Conservation (phyloP, 2,113 vertebrate species). For the Bufo bufo region DNA sequence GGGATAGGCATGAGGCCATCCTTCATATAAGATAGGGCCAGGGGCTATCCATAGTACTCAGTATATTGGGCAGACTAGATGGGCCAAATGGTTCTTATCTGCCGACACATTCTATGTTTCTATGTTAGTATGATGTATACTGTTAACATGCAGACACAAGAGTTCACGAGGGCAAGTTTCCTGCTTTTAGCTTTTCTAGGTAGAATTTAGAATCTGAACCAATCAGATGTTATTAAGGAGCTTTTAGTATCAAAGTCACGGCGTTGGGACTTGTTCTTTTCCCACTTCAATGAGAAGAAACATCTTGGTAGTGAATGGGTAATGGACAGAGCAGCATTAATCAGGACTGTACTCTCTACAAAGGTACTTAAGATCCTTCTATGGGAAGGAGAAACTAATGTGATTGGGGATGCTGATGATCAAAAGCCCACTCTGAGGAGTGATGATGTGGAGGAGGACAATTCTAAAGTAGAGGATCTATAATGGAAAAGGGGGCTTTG, state of each 20-base stretch:
- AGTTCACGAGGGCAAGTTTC: constrained; percentile 49
- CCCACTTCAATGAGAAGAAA: constrained; percentile 56
- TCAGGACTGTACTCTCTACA: constrained; percentile 52
- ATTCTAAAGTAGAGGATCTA: constrained; percentile 40
- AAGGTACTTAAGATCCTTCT: constrained; percentile 57
- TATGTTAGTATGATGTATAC: constrained; percentile 15
- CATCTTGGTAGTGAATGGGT: constrained; percentile 55
- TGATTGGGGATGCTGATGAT: constrained; percentile 56
- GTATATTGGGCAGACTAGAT: too few species aligned
- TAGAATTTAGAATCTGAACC: constrained; percentile 44
- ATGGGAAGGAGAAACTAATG: constrained; percentile 56
- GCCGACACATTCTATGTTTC: too few species aligned
- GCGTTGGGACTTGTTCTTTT: constrained; percentile 57
- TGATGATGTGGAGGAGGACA: constrained; percentile 48
- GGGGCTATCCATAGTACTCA: too few species aligned
- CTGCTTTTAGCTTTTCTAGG: constrained; percentile 51
- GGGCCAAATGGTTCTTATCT: too few species aligned
- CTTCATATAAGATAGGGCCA: too few species aligned
- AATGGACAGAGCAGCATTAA: constrained; percentile 54
- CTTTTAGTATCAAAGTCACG: constrained; percentile 58
- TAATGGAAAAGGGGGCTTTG: constrained; percentile 47
- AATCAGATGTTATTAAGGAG: constrained; percentile 57
- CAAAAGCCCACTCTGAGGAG: constrained; percentile 54
- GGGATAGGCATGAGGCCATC: too few species aligned
- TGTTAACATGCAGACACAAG: background rate